Conservation (phyloP, 2,888 invertebrate genomes). For the Tridacna crocea region DNA sequence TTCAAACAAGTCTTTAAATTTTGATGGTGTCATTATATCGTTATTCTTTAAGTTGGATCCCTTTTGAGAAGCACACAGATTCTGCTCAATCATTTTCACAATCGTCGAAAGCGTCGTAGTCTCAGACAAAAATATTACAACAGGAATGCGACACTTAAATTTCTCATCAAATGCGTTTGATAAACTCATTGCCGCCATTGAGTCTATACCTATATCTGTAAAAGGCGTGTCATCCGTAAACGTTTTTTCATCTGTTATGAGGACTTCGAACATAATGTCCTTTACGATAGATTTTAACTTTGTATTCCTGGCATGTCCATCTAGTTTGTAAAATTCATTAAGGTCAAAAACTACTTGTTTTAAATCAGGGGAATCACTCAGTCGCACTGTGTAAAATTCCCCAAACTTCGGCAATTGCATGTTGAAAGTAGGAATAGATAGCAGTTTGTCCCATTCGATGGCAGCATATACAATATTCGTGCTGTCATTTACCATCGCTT, state of each 20-base stretch:
- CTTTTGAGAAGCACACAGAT: neutral
- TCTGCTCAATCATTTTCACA: neutral
- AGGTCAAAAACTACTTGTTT: neutral
- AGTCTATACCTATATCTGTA: conserved; percentile 18
- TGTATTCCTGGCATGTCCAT: neutral
- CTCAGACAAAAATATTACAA: conserved; percentile 7
- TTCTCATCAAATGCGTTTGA: conserved; percentile 17
- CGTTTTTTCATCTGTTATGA: neutral
- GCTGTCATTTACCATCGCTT: conserved; percentile 32
- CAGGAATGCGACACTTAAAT: conserved; percentile 7
- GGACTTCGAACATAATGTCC: neutral
- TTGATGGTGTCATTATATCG: too few species aligned
- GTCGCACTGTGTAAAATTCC: neutral
- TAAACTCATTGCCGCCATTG: conserved; percentile 25
- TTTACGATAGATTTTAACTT: neutral
- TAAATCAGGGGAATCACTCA: neutral
- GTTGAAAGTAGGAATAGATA: conserved; percentile 27
- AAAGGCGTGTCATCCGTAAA: neutral
- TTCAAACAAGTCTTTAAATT: neutral
- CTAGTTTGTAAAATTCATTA: neutral
- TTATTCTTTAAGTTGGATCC: too few species aligned
- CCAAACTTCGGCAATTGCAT: conserved; percentile 2
- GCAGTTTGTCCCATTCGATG: conserved; percentile 36
- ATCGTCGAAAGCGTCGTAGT: neutral
- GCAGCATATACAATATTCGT: conserved; percentile 36